These are phyloP conservation scores for Sorex fumeus DNA, from an alignment of 2,113 vertebrate genomes.

Conservation along the genomic window DNA sequence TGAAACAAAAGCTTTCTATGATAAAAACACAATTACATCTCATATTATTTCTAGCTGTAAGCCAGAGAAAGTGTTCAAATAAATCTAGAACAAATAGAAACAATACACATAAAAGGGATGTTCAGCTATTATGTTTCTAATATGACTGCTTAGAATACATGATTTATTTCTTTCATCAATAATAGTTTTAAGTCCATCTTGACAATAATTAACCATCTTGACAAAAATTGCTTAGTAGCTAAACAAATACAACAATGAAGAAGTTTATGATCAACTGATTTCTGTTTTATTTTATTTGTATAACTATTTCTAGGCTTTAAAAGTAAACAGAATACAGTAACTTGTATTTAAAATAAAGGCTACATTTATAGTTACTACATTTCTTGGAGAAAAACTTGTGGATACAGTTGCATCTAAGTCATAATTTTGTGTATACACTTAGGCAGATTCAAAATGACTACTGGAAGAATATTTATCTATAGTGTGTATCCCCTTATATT, in stretches of 20 bases:
- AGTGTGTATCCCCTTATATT: background rate
- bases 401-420: background rate
- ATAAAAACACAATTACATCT: constrained; percentile 2
- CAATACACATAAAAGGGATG: background rate
- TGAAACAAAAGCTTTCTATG: background rate
- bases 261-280: constrained; percentile 22
- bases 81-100: constrained; percentile 11
- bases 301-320: background rate
- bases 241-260: constrained; percentile 19
- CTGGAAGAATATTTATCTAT: background rate
- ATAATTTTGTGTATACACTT: constrained; percentile 29
- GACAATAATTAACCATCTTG: constrained; percentile 27
- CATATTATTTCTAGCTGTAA: constrained; percentile 23
- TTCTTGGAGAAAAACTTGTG: constrained; percentile 4
- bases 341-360: background rate
- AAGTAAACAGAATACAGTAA: background rate
- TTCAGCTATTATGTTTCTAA: constrained; percentile 14
- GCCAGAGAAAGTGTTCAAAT: constrained; percentile 1
- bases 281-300: constrained; percentile 22
- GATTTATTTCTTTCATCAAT: background rate
- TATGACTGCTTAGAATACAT: background rate
- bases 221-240: constrained; percentile 4
- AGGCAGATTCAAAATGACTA: background rate
- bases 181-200: background rate
- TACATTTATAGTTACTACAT: background rate